Evolutionary conservation across 2,113 vertebrate genomes (phyloP).

Genomic region (Chaenogobius annularis): DNA sequence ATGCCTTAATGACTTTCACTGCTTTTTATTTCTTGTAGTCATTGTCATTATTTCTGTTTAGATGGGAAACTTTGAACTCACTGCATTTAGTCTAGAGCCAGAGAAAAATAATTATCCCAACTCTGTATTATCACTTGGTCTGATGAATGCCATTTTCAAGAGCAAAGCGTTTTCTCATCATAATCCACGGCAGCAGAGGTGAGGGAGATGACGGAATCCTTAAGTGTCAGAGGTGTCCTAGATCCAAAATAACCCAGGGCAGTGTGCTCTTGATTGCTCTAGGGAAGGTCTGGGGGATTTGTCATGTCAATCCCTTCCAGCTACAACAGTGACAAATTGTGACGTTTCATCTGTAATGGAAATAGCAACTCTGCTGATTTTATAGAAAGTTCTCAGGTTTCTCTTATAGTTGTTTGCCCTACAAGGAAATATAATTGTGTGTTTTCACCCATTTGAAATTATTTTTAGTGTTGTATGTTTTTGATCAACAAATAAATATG

Average conservation of each 20-base stretch:
- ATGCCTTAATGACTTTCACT: neutral
- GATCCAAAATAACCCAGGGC: slow-evolving; percentile 68
- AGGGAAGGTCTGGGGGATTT: slow-evolving; percentile 50
- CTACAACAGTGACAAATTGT: neutral
- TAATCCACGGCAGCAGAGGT: slow-evolving; percentile 42
- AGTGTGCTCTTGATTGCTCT: slow-evolving; percentile 34
- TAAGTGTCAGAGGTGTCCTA: slow-evolving; percentile 60
- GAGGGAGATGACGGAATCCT: slow-evolving; percentile 55
- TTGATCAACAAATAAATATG: too few relatives aligned
- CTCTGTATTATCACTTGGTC: slow-evolving; percentile 9
- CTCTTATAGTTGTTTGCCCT: too few relatives aligned
- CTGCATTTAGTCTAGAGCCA: neutral
- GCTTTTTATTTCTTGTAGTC: neutral
- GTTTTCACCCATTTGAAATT: too few relatives aligned
- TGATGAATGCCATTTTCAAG: slow-evolving; percentile 21
- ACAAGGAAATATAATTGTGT: too few relatives aligned
- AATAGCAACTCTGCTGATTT: too few relatives aligned
- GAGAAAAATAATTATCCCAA: neutral
- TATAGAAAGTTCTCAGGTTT: too few relatives aligned
- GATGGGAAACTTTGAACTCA: neutral
- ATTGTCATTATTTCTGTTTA: neutral
- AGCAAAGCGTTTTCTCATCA: slow-evolving; percentile 24
- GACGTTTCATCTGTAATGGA: too few relatives aligned
- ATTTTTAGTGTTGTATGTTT: too few relatives aligned
- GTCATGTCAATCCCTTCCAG: neutral